Conservation (phyloP, 2,888 invertebrate genomes). For the Chelonus formosanus region DNA sequence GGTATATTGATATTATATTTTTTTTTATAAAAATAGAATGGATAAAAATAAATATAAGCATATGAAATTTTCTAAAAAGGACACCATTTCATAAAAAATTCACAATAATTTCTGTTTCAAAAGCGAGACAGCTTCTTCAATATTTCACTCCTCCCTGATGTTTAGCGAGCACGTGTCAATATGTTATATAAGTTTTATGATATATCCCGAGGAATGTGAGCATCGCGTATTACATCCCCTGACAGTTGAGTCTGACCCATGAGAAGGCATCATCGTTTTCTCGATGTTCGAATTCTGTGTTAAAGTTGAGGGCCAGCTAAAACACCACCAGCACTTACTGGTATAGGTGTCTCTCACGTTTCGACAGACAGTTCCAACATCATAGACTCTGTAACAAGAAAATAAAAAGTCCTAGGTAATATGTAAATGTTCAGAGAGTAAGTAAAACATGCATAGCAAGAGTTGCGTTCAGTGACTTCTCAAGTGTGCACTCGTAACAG, state of each 20-base stretch:
- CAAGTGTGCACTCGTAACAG: constrained; percentile 18
- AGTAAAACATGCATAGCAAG: constrained; percentile 18
- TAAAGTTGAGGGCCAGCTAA: no score
- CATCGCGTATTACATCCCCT: constrained; percentile 37
- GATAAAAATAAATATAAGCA: no score
- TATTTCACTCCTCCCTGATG: constrained; percentile 43
- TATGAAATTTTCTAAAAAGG: no score
- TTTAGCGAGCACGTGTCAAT: constrained; percentile 48
- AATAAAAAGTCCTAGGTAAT: constrained; percentile 45
- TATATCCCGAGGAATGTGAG: constrained; percentile 42
- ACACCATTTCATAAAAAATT: no score
- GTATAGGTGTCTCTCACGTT: neutral
- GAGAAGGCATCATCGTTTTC: constrained; percentile 12
- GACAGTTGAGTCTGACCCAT: constrained; percentile 26
- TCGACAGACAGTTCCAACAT: constrained; percentile 18
- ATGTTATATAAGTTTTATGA: constrained; percentile 45
- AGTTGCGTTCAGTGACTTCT: constrained; percentile 33
- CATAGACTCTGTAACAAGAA: constrained; percentile 27
- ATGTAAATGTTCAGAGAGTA: constrained; percentile 23
- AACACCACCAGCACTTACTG: no score
- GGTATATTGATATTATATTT: no score
- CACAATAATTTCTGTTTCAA: no score
- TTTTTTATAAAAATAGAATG: no score
- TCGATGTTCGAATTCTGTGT: neutral
- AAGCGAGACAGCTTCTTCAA: constrained; percentile 21